Percentiles rank a stretch among this genome's conserved stretches.
Conservation (phyloP, 2,888 invertebrate species). For the Muschampia staudingeri region DNA sequence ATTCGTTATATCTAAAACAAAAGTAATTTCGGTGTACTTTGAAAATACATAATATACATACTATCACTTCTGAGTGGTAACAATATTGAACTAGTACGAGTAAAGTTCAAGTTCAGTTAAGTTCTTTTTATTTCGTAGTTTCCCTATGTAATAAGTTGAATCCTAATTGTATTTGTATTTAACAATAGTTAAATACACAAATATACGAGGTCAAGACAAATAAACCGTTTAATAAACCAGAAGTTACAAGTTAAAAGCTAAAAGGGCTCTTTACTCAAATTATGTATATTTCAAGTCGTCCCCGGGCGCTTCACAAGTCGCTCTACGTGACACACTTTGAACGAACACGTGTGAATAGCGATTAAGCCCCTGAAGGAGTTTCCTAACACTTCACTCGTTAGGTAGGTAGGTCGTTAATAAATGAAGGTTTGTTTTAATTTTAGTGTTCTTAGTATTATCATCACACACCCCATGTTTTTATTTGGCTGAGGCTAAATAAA, state of each 20-base stretch:
- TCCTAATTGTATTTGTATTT: too few species aligned
- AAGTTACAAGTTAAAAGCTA: conserved; percentile 25
- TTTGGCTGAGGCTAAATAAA: too few species aligned
- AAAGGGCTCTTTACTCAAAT: conserved; percentile 34
- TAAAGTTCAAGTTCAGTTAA: too few species aligned
- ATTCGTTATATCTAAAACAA: too few species aligned
- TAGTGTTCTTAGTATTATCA: not conserved
- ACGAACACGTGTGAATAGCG: conserved; percentile 22
- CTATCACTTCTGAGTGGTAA: too few species aligned
- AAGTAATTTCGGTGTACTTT: too few species aligned
- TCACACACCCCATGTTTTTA: too few species aligned
- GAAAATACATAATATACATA: too few species aligned
- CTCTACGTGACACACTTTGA: conserved; percentile 40
- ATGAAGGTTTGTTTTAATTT: not conserved
- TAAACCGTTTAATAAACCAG: not conserved
- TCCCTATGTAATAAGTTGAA: too few species aligned
- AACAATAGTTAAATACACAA: too few species aligned
- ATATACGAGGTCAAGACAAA: not conserved
- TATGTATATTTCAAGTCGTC: conserved; percentile 28
- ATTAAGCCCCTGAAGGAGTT: conserved; percentile 35
- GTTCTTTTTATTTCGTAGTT: too few species aligned
- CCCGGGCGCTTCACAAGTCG: conserved; percentile 30
- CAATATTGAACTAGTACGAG: too few species aligned
- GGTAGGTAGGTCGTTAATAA: not conserved
- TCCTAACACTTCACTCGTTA: not conserved